Percentiles rank a stretch among this genome's conserved stretches.
Evolutionary conservation across 2,888 invertebrate genomes (phyloP).

Genomic region (Andrena praecox): DNA sequence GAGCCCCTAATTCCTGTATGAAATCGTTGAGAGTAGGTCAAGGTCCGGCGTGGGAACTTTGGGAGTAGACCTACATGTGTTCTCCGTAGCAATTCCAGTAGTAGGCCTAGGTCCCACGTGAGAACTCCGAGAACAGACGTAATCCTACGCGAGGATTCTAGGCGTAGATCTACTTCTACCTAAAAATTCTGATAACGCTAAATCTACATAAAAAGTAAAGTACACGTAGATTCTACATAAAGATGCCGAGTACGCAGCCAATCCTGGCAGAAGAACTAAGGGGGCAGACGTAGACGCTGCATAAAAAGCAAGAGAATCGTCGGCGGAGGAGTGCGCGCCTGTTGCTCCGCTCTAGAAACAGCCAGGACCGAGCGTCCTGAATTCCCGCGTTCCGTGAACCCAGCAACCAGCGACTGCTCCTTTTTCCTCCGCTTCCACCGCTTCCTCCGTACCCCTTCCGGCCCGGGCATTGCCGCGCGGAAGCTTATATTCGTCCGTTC

Average conservation of each 20-base stretch:
- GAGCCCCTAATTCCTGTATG: too few species aligned
- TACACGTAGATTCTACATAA: neutral
- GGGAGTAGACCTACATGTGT: neutral
- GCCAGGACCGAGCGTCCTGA: slow-evolving; percentile 26
- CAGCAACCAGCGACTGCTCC: slow-evolving; percentile 1
- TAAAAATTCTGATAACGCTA: neutral
- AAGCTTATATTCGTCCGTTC: slow-evolving; percentile 54
- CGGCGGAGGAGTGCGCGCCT: slow-evolving; percentile 6
- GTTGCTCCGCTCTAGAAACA: slow-evolving; percentile 30
- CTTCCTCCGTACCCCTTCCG: slow-evolving; percentile 20
- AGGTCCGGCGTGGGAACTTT: neutral
- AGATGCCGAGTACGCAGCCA: neutral
- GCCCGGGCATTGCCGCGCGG: slow-evolving; percentile 48
- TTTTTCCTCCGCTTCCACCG: slow-evolving; percentile 20
- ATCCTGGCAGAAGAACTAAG: neutral
- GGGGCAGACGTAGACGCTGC: neutral
- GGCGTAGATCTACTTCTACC: neutral
- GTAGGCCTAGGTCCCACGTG: neutral
- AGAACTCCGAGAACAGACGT: neutral
- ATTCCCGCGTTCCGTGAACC: slow-evolving; percentile 31
- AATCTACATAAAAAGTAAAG: neutral
- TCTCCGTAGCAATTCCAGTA: neutral
- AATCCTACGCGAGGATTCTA: neutral
- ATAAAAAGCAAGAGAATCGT: neutral
- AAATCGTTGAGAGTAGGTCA: neutral